phyloP scores from a whole-genome alignment of 2,888 invertebrate genomes.

The Hyppa rectilinea region DNA sequence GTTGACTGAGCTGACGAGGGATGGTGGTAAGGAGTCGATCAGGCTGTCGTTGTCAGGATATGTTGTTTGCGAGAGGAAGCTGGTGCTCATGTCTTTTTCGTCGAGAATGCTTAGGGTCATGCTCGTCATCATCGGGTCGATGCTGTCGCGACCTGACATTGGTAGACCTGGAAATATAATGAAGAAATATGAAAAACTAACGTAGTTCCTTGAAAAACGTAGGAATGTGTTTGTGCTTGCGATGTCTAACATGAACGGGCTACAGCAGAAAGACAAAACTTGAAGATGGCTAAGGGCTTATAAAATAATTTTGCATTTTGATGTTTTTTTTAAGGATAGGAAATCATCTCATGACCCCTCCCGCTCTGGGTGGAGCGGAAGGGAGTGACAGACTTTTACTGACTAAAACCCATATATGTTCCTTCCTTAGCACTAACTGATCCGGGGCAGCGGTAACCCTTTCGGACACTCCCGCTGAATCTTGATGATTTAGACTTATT shows the following conservation, averaged over 20 bases:
- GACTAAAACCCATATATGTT: too few species aligned
- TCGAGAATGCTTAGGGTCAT: constrained; percentile 89
- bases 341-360: too few species aligned
- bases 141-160: constrained; percentile 81
- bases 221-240: background rate
- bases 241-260: background rate
- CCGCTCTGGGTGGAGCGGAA: too few species aligned
- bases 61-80: constrained; percentile 88
- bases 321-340: too few species aligned
- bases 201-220: background rate
- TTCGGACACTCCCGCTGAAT: too few species aligned
- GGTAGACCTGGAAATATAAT: constrained; percentile 75
- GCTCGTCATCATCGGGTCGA: constrained; percentile 88
- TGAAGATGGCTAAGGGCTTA: too few species aligned
- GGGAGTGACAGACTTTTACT: too few species aligned
- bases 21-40: constrained; percentile 87
- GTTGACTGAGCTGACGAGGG: constrained; percentile 86
- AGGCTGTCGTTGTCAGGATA: constrained; percentile 87
- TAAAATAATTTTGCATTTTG: too few species aligned
- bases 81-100: constrained; percentile 89
- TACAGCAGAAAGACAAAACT: background rate
- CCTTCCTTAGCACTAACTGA: too few species aligned
- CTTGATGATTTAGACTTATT: background rate
- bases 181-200: background rate
- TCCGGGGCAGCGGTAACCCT: too few species aligned